phyloP scores from a whole-genome alignment of 2,888 invertebrate genomes.

The Sphinx pinastri region DNA sequence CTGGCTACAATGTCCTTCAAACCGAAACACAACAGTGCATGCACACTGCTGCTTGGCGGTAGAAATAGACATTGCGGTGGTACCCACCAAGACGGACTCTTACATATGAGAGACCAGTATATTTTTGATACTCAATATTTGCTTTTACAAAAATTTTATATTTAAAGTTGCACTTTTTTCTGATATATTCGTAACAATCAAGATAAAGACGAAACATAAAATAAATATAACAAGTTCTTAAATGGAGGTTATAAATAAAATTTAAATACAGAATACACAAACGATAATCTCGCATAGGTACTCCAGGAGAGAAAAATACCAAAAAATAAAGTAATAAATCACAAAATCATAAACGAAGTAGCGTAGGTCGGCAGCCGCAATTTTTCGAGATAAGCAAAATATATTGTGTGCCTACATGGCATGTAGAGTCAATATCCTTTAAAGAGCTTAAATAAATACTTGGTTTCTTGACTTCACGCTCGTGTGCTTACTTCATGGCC shows the following conservation, averaged over 20 bases:
- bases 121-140: neutral
- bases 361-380: neutral
- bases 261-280: neutral
- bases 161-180: neutral
- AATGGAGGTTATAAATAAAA: neutral
- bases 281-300: neutral
- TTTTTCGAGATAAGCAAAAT: slow-evolving; percentile 6
- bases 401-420: slow-evolving; percentile 11
- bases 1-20: no score
- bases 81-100: no score
- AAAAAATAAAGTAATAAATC: neutral
- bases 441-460: slow-evolving; percentile 50
- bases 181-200: neutral
- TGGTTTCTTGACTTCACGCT: slow-evolving; percentile 40
- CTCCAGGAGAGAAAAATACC: neutral
- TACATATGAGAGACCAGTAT: no score
- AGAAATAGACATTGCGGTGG: no score
- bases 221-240: neutral
- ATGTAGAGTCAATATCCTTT: slow-evolving; percentile 51
- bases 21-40: no score
- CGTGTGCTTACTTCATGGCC: neutral
- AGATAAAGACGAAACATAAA: neutral
- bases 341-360: neutral
- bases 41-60: no score
- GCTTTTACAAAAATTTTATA: neutral